phyloP scores from a whole-genome alignment of 2,113 vertebrate genomes.

The Ophiodon elongatus region DNA sequence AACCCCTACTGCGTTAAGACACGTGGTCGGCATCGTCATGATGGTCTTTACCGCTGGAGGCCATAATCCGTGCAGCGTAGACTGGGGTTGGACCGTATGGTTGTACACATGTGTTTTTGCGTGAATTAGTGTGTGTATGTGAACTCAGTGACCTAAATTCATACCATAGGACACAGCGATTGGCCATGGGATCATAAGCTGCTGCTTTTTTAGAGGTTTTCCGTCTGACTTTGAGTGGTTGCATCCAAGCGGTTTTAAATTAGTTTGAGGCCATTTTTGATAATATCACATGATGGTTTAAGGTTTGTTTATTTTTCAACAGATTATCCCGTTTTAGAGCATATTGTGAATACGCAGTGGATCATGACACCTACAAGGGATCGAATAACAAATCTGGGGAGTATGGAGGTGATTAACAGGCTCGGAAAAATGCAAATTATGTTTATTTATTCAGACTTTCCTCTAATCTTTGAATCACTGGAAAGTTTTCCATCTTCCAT shows the following conservation, averaged over 20 bases:
- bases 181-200: constrained; percentile 44
- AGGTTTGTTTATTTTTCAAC: constrained; percentile 32
- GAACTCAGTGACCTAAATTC: constrained; percentile 69
- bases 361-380: not conserved
- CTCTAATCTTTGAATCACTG: not conserved
- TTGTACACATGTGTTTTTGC: constrained; percentile 24
- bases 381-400: not conserved
- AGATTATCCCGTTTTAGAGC: constrained; percentile 30
- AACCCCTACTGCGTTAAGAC: not conserved
- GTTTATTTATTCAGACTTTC: not conserved
- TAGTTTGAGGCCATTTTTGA: constrained; percentile 33
- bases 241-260: constrained; percentile 7
- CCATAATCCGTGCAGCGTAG: constrained; percentile 14
- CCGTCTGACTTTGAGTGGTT: constrained; percentile 16
- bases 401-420: not conserved
- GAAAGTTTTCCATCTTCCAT: not conserved
- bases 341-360: not conserved
- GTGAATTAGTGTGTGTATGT: constrained; percentile 30
- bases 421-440: not conserved
- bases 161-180: constrained; percentile 54
- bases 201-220: constrained; percentile 37
- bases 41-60: constrained; percentile 32
- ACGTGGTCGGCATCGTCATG: not conserved
- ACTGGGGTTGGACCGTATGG: not conserved
- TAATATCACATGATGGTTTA: constrained; percentile 20